A percentile compares a stretch with the other conserved stretches of the same genome.
phyloP scores from a whole-genome alignment of 1,140 invertebrate species.

The Rhopalosiphum padi region DNA sequence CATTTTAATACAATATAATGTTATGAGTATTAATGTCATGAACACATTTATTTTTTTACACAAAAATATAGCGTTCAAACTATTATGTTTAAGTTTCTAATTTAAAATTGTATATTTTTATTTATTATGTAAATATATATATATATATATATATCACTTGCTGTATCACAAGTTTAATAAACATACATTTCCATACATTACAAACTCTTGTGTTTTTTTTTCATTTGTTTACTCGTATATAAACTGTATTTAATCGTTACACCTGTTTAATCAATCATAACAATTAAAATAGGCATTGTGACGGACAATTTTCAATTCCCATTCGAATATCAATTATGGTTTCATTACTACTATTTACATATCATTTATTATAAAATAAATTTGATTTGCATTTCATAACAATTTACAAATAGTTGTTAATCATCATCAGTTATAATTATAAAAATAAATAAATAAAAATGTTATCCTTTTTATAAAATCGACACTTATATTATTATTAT shows the following conservation, averaged over 20 bases:
- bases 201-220: background rate
- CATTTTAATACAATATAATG: background rate
- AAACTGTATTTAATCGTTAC: background rate
- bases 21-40: background rate
- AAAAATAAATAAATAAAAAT: background rate
- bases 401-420: background rate
- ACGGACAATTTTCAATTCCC: background rate
- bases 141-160: background rate
- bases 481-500: background rate
- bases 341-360: slow-evolving; percentile 3
- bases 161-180: background rate
- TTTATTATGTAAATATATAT: too few species aligned
- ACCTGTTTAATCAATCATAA: background rate
- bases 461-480: background rate
- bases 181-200: background rate
- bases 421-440: background rate
- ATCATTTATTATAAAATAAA: background rate
- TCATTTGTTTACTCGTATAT: background rate
- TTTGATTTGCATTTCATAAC: background rate
- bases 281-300: background rate
- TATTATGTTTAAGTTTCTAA: too few species aligned
- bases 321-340: background rate
- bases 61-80: background rate
- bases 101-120: background rate
- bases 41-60: too few species aligned